phyloP scores from a whole-genome alignment of 2,888 invertebrate genomes.

The Parthenolecanium corni region DNA sequence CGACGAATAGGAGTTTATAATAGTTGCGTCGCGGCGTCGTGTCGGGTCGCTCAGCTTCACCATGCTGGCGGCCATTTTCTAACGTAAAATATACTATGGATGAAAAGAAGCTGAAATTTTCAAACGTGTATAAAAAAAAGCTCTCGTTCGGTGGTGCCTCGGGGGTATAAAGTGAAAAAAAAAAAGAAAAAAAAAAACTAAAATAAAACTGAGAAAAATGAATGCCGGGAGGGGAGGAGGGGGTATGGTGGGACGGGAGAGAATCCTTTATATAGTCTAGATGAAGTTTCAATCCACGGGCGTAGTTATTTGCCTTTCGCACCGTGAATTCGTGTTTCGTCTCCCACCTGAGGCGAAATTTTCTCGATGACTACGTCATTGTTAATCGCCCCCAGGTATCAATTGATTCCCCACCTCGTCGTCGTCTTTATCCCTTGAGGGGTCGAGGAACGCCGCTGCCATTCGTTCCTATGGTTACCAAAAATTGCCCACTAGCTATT shows the following conservation, averaged over 20 bases:
- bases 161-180: not conserved
- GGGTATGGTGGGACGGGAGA: not conserved
- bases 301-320: constrained; percentile 28
- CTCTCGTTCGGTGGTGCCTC: no score
- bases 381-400: constrained; percentile 22
- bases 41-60: no score
- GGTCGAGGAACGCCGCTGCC: not conserved
- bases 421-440: no score
- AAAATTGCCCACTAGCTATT: constrained; percentile 14
- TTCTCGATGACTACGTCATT: constrained; percentile 28
- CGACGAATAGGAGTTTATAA: no score
- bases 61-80: no score
- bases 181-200: constrained; percentile 11
- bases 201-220: not conserved
- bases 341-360: constrained; percentile 11
- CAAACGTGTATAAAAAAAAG: no score
- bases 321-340: constrained; percentile 28
- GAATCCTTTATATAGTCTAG: constrained; percentile 12
- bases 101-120: no score
- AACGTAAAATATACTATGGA: no score
- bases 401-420: constrained; percentile 22
- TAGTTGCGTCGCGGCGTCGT: no score
- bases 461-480: constrained; percentile 23
- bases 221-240: no score
- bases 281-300: constrained; percentile 26